Evolutionary conservation across 2,113 vertebrate genomes (phyloP), one percentile per base, ranked within the genome.

Genomic region (Sinosuthora webbiana): DNA sequence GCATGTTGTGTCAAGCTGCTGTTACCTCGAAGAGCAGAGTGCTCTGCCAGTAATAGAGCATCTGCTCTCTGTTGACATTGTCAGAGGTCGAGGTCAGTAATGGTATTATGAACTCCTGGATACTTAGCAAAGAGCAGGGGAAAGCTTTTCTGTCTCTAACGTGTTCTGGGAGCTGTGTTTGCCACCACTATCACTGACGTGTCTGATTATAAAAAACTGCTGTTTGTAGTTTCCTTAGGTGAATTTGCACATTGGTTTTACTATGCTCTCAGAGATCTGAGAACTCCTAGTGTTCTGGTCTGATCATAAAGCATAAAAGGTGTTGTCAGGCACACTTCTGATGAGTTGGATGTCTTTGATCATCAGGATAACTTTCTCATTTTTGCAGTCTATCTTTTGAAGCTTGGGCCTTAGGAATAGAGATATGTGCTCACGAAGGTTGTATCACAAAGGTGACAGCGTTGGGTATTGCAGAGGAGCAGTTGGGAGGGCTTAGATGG

Each of bases 21-120:
- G 10, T 79, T 93, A 78, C 83, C 60, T 60, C 71, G n/a, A 71
- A 75, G 80, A 87, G 47, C 69, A 39, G 73, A 7, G 37, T 63
- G 91, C 79, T 88, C 74, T 95, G 70, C 77, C 69, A 68, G 83
- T 41, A 69, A 83, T 4, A 35, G 85, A 97, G 92, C 97, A 97
- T 94, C 96, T 97, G 97, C 80, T 96, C 82, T 94, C 90, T 97
- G 95, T 97, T 97, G 97, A 97, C 97, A 94, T 85, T 96, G 87
- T 89, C 91, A 82, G 90, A 92, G 87, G 70, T 71, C n/a, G 89
- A 83, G 89, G 89, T 94, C 93, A 95, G 89, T 96, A 96, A 95
- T 94, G 95, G 83, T 80, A 82, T 97, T 91, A 69, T 92, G 75
- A 81, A 74, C 87, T 83, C 71, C 92, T 96, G 92, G 81, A 37